Conservation (phyloP, 2,113 vertebrate species). For the Amazona vittata region DNA sequence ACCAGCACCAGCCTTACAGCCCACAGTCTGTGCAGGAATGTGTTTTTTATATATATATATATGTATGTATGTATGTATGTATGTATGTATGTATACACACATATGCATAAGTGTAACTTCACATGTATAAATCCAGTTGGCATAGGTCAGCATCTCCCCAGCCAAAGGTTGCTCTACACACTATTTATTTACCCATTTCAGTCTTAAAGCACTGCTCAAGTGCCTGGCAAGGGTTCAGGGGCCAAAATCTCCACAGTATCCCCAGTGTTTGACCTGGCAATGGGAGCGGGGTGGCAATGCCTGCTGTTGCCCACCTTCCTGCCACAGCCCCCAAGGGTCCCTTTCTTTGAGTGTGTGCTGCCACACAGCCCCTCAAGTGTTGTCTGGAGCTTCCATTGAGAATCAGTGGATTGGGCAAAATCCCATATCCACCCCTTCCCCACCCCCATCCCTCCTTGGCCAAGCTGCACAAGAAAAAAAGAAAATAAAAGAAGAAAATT, state of each 20-base stretch:
- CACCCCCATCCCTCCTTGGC: constrained; percentile 5
- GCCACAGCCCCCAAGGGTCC: background rate
- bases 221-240: rapidly evolving
- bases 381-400: constrained; percentile 72
- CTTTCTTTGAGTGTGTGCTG: constrained; percentile 42
- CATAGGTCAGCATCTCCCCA: background rate
- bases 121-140: background rate
- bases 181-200: constrained; percentile 12
- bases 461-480: constrained; percentile 49
- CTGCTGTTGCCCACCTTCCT: background rate
- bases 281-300: constrained; percentile 24
- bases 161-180: background rate
- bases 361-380: constrained; percentile 17
- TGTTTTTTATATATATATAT: background rate
- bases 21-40: background rate
- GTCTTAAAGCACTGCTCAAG: background rate
- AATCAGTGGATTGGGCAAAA: constrained; percentile 81
- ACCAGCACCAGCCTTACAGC: background rate
- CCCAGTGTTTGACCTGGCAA: background rate
- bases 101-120: background rate
- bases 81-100: background rate
- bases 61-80: too few relatives aligned
- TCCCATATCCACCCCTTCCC: constrained; percentile 67
- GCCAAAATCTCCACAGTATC: background rate
- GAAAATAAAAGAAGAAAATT: background rate